Evolutionary conservation across 2,113 vertebrate genomes (phyloP).

Genomic region (Entomyzon cyanotis): DNA sequence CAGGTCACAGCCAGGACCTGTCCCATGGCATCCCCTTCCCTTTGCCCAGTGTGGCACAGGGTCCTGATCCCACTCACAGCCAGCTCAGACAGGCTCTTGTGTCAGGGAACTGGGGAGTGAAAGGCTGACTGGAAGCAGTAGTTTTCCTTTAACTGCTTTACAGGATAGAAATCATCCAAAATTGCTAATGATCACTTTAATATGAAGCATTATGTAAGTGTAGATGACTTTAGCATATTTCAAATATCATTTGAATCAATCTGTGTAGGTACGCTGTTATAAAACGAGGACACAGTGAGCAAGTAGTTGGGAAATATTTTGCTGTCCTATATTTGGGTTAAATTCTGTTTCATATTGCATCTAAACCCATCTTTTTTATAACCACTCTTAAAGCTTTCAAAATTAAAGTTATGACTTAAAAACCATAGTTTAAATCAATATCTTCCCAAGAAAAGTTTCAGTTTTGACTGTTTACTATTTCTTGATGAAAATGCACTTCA

Average conservation of each 20-base stretch:
- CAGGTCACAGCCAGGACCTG: neutral
- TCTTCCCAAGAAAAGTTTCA: neutral
- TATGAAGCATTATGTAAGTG: slow-evolving; percentile 4
- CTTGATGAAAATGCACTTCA: neutral
- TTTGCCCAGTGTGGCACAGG: neutral
- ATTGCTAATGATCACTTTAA: neutral
- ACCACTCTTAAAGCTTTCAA: neutral
- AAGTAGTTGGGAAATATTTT: neutral
- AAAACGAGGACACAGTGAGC: neutral
- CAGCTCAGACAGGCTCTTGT: neutral
- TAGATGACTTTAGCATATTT: slow-evolving; percentile 17
- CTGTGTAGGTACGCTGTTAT: neutral
- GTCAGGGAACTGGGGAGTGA: neutral
- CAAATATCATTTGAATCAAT: slow-evolving; percentile 18
- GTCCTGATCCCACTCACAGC: neutral
- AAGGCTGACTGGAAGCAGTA: neutral
- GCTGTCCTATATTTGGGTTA: neutral
- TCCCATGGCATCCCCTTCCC: rapidly evolving
- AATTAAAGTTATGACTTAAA: neutral
- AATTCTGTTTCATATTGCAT: neutral
- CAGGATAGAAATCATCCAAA: neutral
- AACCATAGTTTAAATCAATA: neutral
- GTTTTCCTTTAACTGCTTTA: neutral
- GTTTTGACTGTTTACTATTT: neutral
- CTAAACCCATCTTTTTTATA: neutral